Evolutionary conservation across 2,797 vertebrate genomes (phyloP).

Genomic region (Macroramphosus scolopax): DNA sequence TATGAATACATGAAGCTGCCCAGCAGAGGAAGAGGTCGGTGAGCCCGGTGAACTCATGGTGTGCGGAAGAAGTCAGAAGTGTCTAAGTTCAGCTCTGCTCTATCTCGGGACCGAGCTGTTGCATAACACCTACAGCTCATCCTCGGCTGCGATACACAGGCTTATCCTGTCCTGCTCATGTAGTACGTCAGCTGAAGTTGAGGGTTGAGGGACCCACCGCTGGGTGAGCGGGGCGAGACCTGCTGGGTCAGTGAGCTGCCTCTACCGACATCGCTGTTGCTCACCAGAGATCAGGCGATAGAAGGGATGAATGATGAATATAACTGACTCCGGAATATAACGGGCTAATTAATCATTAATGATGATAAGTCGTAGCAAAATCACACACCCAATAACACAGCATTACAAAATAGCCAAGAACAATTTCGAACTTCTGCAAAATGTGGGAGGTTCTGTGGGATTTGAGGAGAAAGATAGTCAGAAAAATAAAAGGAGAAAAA

Average conservation of each 20-base stretch:
- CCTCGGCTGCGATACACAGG: conserved; percentile 23
- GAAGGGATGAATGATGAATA: not conserved
- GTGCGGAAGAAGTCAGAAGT: conserved; percentile 40
- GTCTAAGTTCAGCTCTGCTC: conserved; percentile 53
- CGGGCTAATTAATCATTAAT: no score
- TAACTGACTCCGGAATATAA: no score
- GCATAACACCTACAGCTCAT: conserved; percentile 55
- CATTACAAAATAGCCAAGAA: no score
- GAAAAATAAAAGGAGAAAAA: not conserved
- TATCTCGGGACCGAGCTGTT: conserved; percentile 58
- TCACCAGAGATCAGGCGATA: not conserved
- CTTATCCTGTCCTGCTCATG: conserved; percentile 46
- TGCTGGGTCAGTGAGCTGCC: not conserved
- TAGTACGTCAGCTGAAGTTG: conserved; percentile 27
- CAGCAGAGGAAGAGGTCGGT: conserved; percentile 1
- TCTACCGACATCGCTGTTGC: not conserved
- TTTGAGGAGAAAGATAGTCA: conserved; percentile 1
- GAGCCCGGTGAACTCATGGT: conserved; percentile 45
- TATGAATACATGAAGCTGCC: conserved; percentile 22
- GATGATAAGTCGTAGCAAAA: no score
- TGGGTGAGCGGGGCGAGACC: no score
- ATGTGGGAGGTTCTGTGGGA: no score
- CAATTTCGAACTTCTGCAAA: no score
- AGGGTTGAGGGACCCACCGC: not conserved
- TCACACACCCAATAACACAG: no score